Evolutionary conservation across 2,888 invertebrate species (phyloP), one percentile per base, ranked within the genome.

Genomic region (Myopa tessellatipennis): DNA sequence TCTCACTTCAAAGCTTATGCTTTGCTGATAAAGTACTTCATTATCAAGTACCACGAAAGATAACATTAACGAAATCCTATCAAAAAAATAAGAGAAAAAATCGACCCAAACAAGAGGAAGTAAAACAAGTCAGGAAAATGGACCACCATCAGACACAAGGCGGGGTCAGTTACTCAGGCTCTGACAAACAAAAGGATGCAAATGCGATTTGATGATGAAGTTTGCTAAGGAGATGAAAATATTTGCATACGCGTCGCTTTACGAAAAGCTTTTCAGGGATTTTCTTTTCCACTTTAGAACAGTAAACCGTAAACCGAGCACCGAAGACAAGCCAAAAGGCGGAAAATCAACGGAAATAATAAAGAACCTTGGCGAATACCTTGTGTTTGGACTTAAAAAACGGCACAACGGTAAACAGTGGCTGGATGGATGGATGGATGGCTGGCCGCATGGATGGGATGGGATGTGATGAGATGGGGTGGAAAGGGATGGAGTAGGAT

Each of bases 291-390:
- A 65, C 74, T 74, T 65, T 74, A 52, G 45, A 74, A 65, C 36
- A 36, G 45, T n/a, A 67, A 16, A 38, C 12, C 67, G 40, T 34
- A 65, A 36, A 38, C 16, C 12, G n/a, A 34, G 12, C 67, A 16
- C 18, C 4, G 55, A 63, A 61, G 55, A 45, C 73, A 63, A 73
- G 45, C 26, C 52, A 61, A 55, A 55, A 74, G 58, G 74, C 74
- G 74, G 67, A 74, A 75, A 75, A 75, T 75, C 75, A 69, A 69
- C 75, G 75, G 75, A 75, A 75, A 75, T 69, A 75, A 69, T 75
- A 75, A 75, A 58, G 61, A 75, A 75, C 68, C 52, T 26, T 40
- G 26, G 52, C 74, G 45, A 55, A 55, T 69, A 75, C 69, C 69
- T 69, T 60, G 75, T 75, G 58, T 36, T 68, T 40, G 67, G 75